Percentiles rank a stretch among this genome's conserved stretches.
Evolutionary conservation across 1,140 invertebrate species (phyloP).

Genomic region (Zaprionus ghesquierei): DNA sequence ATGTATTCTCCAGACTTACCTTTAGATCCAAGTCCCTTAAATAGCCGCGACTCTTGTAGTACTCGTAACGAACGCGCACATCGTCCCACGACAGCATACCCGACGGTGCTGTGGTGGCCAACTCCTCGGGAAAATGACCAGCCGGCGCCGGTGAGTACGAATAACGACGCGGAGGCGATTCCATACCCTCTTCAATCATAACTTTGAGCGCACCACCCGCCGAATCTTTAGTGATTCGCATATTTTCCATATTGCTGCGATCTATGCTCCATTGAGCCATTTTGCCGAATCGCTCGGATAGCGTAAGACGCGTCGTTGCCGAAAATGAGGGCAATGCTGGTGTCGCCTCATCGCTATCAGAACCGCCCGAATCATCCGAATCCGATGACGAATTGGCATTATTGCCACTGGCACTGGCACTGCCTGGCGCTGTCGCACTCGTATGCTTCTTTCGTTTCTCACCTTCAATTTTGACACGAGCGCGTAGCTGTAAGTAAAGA

Average conservation of each 20-base stretch:
- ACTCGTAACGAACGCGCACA: conserved; percentile 90
- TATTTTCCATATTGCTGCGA: conserved; percentile 89
- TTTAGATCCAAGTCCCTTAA: conserved; percentile 85
- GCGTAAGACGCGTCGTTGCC: conserved; percentile 85
- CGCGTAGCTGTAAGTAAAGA: conserved; percentile 52
- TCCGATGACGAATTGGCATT: conserved; percentile 74
- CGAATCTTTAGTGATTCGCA: conserved; percentile 90
- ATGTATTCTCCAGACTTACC: conserved; percentile 36
- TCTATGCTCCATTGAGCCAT: conserved; percentile 94
- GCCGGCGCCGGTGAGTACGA: conserved; percentile 88
- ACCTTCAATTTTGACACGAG: conserved; percentile 82
- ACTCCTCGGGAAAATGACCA: conserved; percentile 90
- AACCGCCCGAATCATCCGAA: conserved; percentile 78
- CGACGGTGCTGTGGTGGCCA: conserved; percentile 87
- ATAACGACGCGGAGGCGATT: conserved; percentile 82
- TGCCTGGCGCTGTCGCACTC: conserved; percentile 44
- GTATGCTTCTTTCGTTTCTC: conserved; percentile 81
- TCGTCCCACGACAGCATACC: conserved; percentile 92
- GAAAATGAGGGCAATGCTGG: conserved; percentile 77
- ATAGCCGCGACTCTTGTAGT: conserved; percentile 92
- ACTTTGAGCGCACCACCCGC: conserved; percentile 88
- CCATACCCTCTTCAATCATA: conserved; percentile 86
- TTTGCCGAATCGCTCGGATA: conserved; percentile 93
- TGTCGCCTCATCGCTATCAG: conserved; percentile 75
- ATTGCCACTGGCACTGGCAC: conserved; percentile 50